Evolutionary conservation across 2,888 invertebrate genomes (phyloP).

Genomic region (Mactromeris polynyma): DNA sequence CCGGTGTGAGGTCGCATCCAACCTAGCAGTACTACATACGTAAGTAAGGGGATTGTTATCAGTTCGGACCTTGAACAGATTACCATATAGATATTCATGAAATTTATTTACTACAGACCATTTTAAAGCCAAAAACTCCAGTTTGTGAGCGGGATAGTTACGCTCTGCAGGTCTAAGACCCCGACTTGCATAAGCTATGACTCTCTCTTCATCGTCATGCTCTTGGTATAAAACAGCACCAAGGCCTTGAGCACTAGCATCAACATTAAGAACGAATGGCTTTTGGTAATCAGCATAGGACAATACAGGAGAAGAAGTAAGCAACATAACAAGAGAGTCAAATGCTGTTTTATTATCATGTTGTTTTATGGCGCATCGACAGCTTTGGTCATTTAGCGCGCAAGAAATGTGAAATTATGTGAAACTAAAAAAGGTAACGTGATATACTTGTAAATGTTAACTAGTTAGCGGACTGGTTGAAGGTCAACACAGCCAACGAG

Average conservation of each 20-base stretch:
- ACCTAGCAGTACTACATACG: background rate
- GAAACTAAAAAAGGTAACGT: too few species aligned
- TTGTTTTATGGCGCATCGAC: too few species aligned
- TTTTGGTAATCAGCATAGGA: constrained; percentile 56
- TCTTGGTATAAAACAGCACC: constrained; percentile 51
- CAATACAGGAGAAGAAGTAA: constrained; percentile 46
- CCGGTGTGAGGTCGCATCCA: constrained; percentile 1
- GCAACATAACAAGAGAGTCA: background rate
- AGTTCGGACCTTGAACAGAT: too few species aligned
- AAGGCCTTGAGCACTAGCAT: constrained; percentile 45
- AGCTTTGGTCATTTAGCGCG: too few species aligned
- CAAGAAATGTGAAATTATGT: too few species aligned
- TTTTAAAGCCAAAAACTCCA: constrained; percentile 18
- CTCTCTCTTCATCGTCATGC: constrained; percentile 31
- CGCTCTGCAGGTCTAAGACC: too few species aligned
- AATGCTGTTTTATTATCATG: too few species aligned
- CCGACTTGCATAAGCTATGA: constrained; percentile 59
- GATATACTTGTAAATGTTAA: too few species aligned
- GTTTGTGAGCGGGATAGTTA: too few species aligned
- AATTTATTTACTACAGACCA: constrained; percentile 3
- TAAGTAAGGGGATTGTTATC: constrained; percentile 10
- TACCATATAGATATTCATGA: background rate
- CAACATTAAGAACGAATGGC: constrained; percentile 48
- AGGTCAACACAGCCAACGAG: too few species aligned
- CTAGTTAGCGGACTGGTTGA: too few species aligned